Base-by-base conservation (phyloP, 2,888 invertebrate genomes). In the Stenchaetothrips biformis region DNA sequence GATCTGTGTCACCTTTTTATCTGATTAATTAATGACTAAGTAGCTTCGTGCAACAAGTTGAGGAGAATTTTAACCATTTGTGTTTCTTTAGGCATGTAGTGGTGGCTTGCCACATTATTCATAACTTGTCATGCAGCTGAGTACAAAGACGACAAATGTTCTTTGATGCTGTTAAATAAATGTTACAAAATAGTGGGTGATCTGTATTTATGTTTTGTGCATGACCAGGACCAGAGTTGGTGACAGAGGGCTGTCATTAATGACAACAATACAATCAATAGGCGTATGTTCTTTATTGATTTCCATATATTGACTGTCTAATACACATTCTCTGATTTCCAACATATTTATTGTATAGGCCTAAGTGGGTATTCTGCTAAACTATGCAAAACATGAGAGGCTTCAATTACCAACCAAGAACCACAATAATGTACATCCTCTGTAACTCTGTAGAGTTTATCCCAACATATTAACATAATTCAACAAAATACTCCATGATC, bases 281-380 rank as follows among this genome's bases (percentile, higher is more conserved):
- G 67, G 25, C 67, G 25, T 74, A 67, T 67, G 11, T 74, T 74
- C 11, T 21, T 74, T 74, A n/a, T 74, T 74, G n/a, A 74, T 74
- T 74, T 21, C 4, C 11, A 25, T 25, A 21, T 74, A 9, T 67
- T 21, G 11, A 74, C 67, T 74, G 67, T 74, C 67, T 74, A 74
- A 21, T 25, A 74, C 67, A 74, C 67, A 25, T 74, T 25, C 67
- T 74, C 25, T 74, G 67, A 7, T 74, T 74, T 74, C 25, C 67
- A 74, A 74, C 67, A 4, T 18, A 21, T 11, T 74, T 74, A 74
- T 74, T 74, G 67, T 53, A 74, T 74, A 74, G 67, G 67, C 67
- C 67, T 74, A 74, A 74, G 67, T 25, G 67, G 67, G 67, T 74
- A 74, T 74, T 74, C 67, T 74, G 67, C 67, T 74, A 74, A 74